Conservation (phyloP, 2,113 vertebrate species). For the Girardinichthys multiradiatus region DNA sequence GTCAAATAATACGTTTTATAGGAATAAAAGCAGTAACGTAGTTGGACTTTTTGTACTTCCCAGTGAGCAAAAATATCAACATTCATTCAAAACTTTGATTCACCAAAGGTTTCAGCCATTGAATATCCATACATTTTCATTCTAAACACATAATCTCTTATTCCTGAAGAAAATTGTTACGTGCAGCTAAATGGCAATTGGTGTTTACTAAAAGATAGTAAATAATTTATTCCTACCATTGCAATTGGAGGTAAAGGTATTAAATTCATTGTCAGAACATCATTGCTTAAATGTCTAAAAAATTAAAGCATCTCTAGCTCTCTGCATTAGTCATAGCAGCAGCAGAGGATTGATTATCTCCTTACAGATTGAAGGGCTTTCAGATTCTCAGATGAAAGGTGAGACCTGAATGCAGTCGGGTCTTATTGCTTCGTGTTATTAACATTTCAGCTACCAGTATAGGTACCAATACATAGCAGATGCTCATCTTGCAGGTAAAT, state of each 20-base stretch:
- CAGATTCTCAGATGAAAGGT: conserved; percentile 72
- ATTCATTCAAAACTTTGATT: conserved; percentile 26
- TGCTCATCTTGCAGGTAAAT: conserved; percentile 77
- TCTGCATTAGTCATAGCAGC: conserved; percentile 53
- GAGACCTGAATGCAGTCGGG: conserved; percentile 71
- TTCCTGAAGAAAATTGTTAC: conserved; percentile 48
- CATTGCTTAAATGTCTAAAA: conserved; percentile 58
- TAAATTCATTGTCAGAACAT: conserved; percentile 58
- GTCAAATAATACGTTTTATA: background rate
- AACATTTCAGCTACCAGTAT: conserved; percentile 69
- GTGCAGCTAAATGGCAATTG: conserved; percentile 45
- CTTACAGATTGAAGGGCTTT: conserved; percentile 70
- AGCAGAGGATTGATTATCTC: conserved; percentile 64
- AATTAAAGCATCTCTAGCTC: conserved; percentile 59
- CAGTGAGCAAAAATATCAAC: conserved; percentile 28
- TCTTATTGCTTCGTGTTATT: conserved; percentile 72
- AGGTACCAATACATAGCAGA: conserved; percentile 63
- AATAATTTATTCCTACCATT: conserved; percentile 18
- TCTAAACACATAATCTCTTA: conserved; percentile 39
- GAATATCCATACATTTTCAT: conserved; percentile 31
- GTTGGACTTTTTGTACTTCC: background rate
- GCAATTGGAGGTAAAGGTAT: conserved; percentile 53
- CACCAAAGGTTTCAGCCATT: conserved; percentile 24
- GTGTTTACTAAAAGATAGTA: conserved; percentile 34
- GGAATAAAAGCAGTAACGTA: conserved; percentile 3